Evolutionary conservation across 1,140 invertebrate genomes (phyloP).

Genomic region (Papilio xuthus): DNA sequence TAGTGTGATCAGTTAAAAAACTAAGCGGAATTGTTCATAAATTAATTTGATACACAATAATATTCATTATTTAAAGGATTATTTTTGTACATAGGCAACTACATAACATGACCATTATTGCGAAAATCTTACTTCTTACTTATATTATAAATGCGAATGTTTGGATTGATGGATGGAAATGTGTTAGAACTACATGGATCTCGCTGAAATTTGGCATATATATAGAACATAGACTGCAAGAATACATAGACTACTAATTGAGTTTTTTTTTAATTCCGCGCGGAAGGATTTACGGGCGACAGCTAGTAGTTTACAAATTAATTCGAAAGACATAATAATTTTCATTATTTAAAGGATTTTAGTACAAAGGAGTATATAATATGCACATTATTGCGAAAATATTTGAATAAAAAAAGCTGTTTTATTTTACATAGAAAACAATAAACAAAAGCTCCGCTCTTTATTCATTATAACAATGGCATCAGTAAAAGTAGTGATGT

Average conservation of each 20-base stretch:
- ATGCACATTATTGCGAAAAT: background rate
- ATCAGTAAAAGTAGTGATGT: constrained; percentile 27
- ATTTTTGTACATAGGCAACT: background rate
- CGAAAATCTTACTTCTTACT: too few relatives aligned
- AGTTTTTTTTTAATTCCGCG: too few relatives aligned
- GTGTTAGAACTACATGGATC: too few relatives aligned
- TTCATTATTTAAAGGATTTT: background rate
- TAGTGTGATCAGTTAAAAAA: too few relatives aligned
- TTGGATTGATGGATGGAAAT: too few relatives aligned
- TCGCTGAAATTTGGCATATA: too few relatives aligned
- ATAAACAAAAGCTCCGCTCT: constrained; percentile 25
- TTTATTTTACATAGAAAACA: constrained; percentile 16
- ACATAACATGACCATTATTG: background rate
- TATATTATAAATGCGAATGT: too few relatives aligned
- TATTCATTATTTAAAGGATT: background rate
- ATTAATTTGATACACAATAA: background rate
- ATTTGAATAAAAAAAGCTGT: background rate
- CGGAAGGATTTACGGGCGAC: too few relatives aligned
- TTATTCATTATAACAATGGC: constrained; percentile 32
- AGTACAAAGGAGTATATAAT: background rate
- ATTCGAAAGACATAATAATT: background rate
- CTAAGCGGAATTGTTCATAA: too few relatives aligned
- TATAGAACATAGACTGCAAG: too few relatives aligned
- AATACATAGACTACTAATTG: too few relatives aligned
- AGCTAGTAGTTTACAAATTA: too few relatives aligned